A percentile compares a stretch with the other conserved stretches of the same genome.
These are phyloP conservation scores for Cavia porcellus DNA, from an alignment of 2,113 vertebrate species.

Conservation along the genomic window DNA sequence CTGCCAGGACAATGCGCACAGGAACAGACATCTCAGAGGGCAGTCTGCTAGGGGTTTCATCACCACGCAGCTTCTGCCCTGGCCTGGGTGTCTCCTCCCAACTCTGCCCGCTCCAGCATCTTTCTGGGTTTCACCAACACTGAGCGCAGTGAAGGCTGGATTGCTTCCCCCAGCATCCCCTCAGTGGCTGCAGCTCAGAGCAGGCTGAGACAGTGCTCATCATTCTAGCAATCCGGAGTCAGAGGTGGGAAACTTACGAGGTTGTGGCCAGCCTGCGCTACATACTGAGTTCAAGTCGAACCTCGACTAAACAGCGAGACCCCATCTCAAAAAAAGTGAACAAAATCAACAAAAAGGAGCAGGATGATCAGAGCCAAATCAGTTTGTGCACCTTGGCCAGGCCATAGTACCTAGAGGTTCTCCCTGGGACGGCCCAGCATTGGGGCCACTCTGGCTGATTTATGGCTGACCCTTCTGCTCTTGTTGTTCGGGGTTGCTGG, in stretches of 20 bases:
- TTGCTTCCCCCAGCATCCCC: background rate
- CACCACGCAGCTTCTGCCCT: fast-evolving
- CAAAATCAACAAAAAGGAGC: background rate
- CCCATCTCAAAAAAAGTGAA: background rate
- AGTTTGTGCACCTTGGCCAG: fast-evolving
- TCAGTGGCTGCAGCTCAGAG: background rate
- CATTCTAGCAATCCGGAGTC: background rate
- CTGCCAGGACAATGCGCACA: slow-evolving; percentile 82
- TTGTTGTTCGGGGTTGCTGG: background rate
- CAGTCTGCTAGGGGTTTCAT: fast-evolving
- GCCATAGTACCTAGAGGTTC: background rate
- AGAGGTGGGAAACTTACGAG: background rate
- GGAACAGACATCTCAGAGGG: background rate
- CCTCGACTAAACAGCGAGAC: background rate
- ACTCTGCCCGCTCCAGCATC: background rate
- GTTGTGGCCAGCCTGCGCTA: background rate
- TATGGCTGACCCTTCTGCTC: background rate
- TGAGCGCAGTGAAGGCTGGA: fast-evolving
- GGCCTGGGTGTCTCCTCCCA: background rate
- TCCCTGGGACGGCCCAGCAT: background rate
- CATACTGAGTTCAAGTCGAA: background rate
- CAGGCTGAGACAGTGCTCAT: background rate
- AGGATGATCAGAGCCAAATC: background rate
- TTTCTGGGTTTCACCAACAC: background rate
- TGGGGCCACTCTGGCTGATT: background rate